Percentiles rank a stretch among this genome's conserved stretches.
Evolutionary conservation across 2,113 vertebrate genomes (phyloP).

Genomic region (Nothocercus nigrocapillus): DNA sequence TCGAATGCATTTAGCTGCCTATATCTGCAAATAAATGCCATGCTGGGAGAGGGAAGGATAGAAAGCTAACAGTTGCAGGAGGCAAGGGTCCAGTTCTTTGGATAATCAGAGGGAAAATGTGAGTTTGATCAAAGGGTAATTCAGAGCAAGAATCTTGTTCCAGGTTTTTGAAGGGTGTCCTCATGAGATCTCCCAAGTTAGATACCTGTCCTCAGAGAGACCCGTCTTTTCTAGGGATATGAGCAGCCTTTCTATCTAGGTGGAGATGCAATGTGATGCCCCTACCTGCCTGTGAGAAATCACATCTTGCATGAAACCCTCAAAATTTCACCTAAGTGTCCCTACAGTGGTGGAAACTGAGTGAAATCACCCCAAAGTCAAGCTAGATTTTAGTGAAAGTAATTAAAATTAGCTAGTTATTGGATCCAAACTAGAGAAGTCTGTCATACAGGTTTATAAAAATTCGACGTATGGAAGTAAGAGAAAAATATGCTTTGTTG

Average conservation of each 20-base stretch:
- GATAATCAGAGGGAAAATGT: neutral
- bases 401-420: neutral
- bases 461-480: neutral
- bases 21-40: rapidly evolving
- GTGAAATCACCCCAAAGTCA: neutral
- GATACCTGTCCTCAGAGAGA: neutral
- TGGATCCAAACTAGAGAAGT: neutral
- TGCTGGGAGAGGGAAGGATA: neutral
- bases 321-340: neutral
- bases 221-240: neutral
- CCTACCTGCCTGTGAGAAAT: neutral
- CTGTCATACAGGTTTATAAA: neutral
- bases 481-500: neutral
- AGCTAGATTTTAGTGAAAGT: neutral
- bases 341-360: neutral
- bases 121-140: neutral
- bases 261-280: neutral
- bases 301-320: neutral
- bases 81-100: neutral
- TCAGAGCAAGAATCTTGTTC: neutral
- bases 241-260: neutral
- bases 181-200: neutral
- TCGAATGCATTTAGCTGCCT: neutral
- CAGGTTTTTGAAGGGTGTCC: neutral
- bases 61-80: neutral